Conservation (phyloP, 1,140 invertebrate genomes). For the Ceratina japonica region DNA sequence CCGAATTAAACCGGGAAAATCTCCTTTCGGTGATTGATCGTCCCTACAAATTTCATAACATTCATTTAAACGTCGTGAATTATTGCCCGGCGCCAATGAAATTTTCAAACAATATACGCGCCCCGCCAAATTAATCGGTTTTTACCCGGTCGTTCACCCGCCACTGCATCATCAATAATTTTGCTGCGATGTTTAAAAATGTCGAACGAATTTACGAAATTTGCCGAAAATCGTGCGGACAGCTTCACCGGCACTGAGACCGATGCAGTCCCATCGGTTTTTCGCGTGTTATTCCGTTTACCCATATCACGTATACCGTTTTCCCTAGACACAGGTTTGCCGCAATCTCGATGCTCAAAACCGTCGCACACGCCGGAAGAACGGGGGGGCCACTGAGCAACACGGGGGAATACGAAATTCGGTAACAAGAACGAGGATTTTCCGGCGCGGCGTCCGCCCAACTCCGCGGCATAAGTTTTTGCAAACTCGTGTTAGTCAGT, state of each 20-base stretch:
- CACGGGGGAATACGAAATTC: conserved; percentile 1
- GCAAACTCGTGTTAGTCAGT: background rate
- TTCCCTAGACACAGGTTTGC: conserved; percentile 15
- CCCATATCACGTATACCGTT: conserved; percentile 7
- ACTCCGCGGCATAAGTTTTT: background rate
- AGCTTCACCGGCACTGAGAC: too few relatives aligned
- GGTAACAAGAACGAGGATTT: conserved; percentile 2
- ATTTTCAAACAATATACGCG: background rate
- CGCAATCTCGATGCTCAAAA: conserved; percentile 6
- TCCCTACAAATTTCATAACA: background rate
- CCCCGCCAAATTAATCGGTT: too few relatives aligned
- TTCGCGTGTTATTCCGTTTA: background rate
- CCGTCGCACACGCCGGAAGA: too few relatives aligned
- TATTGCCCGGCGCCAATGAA: background rate
- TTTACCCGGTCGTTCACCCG: too few relatives aligned
- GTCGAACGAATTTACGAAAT: background rate
- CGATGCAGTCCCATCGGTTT: too few relatives aligned
- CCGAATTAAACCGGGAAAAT: background rate
- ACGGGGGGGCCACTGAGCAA: background rate
- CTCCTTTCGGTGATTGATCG: background rate
- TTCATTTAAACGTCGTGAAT: background rate
- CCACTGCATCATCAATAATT: too few relatives aligned
- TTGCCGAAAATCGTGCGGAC: background rate
- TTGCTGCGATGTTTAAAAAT: too few relatives aligned
- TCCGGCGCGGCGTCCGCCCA: background rate